Base-by-base conservation (phyloP, 2,797 vertebrate species). In the Cossypha polioptera region DNA sequence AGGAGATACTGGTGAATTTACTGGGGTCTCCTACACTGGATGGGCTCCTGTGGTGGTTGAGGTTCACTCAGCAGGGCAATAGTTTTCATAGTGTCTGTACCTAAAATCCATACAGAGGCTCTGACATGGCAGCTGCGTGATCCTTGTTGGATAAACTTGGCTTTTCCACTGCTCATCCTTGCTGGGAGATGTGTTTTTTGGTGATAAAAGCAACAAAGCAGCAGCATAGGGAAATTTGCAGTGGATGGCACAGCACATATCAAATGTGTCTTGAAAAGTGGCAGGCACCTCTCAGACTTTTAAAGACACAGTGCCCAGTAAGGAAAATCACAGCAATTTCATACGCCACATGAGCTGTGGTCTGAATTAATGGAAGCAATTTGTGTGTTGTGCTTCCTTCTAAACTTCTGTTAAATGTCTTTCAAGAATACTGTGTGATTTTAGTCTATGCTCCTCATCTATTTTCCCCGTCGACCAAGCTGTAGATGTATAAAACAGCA, bases 261-360 rank as follows among this genome's bases (percentile, higher is more conserved):
- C 1, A 3, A 85, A 25, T 65, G 22, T 83, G 25, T 43, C 55
- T 47, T 38, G 71, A 68, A 79, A 84, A 86, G 67, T 74, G 67
- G 28, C 53, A 92, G 58, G 17, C 5, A 38, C 17, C 29, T 92
- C 61, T 47, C 58, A 71, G 31, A 80, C 65, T 67, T 79, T 67
- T 76, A 85, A 95, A 93, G 75, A 38, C 51, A 77, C 33, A 79
- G 42, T 31, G 18, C 77, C 61, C 67, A 74, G 84, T 91, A 65
- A 91, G 72, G 72, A 94, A 95, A 92, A 94, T 65, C 68, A 61
- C 42, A 40, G 66, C 59, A 79, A 86, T 94, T 92, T 92, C 59
- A 58, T 35, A 25, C 4, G 0, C 61, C n/a, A 7, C 28, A 12
- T 69, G 90, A 95, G 75, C 51, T 54, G 14, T 1, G 2, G 17